Conservation (phyloP, 23 tunicate species). For the Clavelina lepadiformis region DNA sequence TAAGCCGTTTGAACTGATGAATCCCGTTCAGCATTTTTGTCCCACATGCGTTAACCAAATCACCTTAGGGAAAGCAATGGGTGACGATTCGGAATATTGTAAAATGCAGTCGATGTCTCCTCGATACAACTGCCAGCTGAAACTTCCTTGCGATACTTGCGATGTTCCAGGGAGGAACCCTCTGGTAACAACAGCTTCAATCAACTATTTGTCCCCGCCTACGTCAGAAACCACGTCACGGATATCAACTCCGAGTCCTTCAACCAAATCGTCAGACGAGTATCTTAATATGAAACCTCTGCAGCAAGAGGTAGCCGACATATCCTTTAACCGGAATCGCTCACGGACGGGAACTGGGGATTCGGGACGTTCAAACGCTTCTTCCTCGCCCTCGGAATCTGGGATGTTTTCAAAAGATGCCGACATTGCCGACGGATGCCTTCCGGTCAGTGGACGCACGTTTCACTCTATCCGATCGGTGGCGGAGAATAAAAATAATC, state of each 20-base stretch:
- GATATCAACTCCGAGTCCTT: constrained; percentile 31
- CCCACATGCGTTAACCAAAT: neutral
- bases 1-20: neutral
- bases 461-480: constrained; percentile 5
- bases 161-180: constrained; percentile 1
- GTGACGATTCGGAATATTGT: constrained; percentile 15
- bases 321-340: neutral
- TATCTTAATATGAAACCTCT: constrained; percentile 31
- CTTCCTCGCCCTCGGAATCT: constrained; percentile 7
- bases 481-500: neutral
- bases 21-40: neutral
- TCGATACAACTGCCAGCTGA: constrained; percentile 30
- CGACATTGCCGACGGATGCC: constrained; percentile 38
- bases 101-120: constrained; percentile 28
- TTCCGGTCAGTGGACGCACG: constrained; percentile 55
- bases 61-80: neutral
- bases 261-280: constrained; percentile 11
- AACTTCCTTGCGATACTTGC: constrained; percentile 3
- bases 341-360: neutral
- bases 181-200: neutral
- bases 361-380: neutral
- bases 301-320: constrained; percentile 16
- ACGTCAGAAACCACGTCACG: constrained; percentile 3
- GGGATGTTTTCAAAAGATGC: neutral
- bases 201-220: constrained; percentile 7